A percentile compares a stretch with the other conserved stretches of the same genome.
These are phyloP conservation scores for Thrips palmi DNA, from an alignment of 1,140 invertebrate genomes.

Conservation along the genomic window DNA sequence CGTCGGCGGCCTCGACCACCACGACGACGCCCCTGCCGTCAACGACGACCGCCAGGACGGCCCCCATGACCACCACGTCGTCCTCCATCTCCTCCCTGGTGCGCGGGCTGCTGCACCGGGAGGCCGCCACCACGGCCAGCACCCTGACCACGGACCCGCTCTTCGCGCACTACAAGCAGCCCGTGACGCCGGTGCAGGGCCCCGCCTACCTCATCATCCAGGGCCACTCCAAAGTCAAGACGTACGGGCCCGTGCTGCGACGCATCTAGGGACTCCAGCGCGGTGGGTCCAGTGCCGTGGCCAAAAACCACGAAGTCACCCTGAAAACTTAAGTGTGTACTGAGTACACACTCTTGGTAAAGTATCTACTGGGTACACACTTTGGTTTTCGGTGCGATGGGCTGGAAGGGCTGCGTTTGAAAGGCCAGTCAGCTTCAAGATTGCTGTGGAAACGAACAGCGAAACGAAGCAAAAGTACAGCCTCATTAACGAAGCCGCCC, in stretches of 20 bases:
- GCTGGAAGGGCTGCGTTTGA: no score
- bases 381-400: no score
- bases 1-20: constrained; percentile 19
- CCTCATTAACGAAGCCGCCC: no score
- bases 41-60: constrained; percentile 19
- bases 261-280: no score
- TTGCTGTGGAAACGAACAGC: no score
- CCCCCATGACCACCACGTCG: constrained; percentile 13
- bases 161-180: constrained; percentile 41
- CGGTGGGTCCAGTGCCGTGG: no score
- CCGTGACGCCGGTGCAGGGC: constrained; percentile 34
- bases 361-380: no score
- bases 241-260: constrained; percentile 53
- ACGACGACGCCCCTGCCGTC: constrained; percentile 26
- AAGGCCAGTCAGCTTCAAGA: no score
- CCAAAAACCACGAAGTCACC: no score
- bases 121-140: constrained; percentile 27
- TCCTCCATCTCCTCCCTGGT: neutral
- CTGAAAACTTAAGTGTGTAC: no score
- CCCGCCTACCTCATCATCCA: constrained; percentile 63
- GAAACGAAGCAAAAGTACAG: no score
- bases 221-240: constrained; percentile 66
- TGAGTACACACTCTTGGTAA: no score
- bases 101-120: constrained; percentile 19
- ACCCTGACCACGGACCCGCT: constrained; percentile 30